Evolutionary conservation across 2,888 invertebrate genomes (phyloP), one percentile per base, ranked within the genome.

Genomic region (Drosophila limbata): DNA sequence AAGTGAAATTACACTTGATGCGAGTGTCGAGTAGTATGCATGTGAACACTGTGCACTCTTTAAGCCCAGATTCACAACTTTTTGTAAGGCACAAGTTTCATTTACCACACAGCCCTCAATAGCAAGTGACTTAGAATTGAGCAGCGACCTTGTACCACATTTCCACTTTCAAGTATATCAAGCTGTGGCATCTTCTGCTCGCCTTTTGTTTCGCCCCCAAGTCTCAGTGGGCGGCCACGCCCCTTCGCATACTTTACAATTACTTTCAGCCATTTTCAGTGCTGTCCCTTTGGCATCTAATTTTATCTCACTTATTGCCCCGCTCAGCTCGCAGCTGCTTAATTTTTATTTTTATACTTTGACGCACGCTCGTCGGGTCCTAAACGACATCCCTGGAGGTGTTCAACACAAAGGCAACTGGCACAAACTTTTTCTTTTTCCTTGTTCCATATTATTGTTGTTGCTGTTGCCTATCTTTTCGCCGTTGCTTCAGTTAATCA

Each of bases 341-440:
- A 83, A 83, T 83, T 87, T 77, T 87, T 79, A 83, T 83, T 87
- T 77, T 87, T 79, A 82, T 79, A 84, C 83, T 84, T 80, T 80
- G 77, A 72, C 77, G 72, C 77, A 60, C 59, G 21, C 72, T 72
- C 76, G 71, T 59, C 71, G 74, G 59, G 66, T 59, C 21, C 67
- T 55, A 79, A 88, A 84, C 82, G 85, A 71, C 85, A 82, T 79
- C 82, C 88, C 83, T 68, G 40, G 72, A 79, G 85, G 85, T 66
- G 51, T 59, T 50, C 35, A 35, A 44, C 31, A 53, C 56, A 45
- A 78, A 62, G 55, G 69, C 56, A 86, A 81, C 68, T 79, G 82
- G 69, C 67, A 78, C 76, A 81, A 87, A 87, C 55, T 72, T 75
- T 76, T 81, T 63, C 42, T 35, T 52, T 51, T 55, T 19, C 21